Percentiles rank a stretch among this genome's conserved stretches.
phyloP scores from a whole-genome alignment of 2,113 vertebrate genomes.

The Aplodontia rufa region DNA sequence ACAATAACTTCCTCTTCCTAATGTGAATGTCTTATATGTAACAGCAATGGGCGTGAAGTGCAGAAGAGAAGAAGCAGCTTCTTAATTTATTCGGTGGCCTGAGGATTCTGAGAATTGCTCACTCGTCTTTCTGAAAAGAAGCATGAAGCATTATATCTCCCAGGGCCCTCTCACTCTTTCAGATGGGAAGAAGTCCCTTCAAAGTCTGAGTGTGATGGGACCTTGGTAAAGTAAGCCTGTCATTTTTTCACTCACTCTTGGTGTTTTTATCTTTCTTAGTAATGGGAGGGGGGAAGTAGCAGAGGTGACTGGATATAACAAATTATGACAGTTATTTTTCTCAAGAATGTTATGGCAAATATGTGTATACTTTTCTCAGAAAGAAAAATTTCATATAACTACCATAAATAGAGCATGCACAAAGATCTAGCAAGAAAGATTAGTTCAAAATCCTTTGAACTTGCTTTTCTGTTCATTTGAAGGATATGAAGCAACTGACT shows the following conservation, averaged over 20 bases:
- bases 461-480: neutral
- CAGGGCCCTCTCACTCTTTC: neutral
- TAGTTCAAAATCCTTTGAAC: neutral
- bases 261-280: neutral
- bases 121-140: neutral
- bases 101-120: neutral
- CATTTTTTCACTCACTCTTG: neutral
- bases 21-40: no score
- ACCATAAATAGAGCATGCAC: neutral
- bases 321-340: neutral
- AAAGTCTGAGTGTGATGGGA: neutral
- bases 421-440: neutral
- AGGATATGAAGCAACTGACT: neutral
- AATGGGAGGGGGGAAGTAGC: neutral
- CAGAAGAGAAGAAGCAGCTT: neutral
- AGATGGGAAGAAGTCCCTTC: neutral
- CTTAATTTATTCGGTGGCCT: neutral
- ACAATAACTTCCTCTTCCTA: no score
- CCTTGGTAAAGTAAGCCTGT: neutral
- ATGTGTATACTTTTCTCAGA: neutral
- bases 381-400: conserved; percentile 6
- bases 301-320: neutral
- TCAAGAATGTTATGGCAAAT: conserved; percentile 8
- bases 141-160: neutral
- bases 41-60: neutral